Conservation (phyloP, 1,140 invertebrate genomes). For the Luehdorfia chinensis region DNA sequence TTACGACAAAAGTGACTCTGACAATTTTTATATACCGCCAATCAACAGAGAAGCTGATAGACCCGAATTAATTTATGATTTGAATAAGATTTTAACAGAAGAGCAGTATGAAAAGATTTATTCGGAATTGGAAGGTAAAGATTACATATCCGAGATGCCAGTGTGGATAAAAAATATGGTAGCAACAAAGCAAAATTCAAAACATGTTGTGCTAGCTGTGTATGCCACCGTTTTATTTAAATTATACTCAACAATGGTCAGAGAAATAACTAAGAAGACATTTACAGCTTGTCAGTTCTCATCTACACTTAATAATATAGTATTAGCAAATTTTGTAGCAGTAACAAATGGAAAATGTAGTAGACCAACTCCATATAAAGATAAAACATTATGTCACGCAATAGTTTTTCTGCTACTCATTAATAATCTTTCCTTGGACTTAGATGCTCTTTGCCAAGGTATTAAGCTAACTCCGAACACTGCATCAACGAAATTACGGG, state of each 20-base stretch:
- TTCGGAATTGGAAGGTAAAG: conserved; percentile 45
- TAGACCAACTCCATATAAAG: conserved; percentile 45
- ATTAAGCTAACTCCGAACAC: conserved; percentile 40
- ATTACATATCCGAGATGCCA: conserved; percentile 35
- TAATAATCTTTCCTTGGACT: conserved; percentile 51
- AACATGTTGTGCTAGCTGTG: conserved; percentile 37
- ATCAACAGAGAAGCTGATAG: conserved; percentile 45
- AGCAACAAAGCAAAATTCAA: conserved; percentile 28
- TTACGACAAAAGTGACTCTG: conserved; percentile 42
- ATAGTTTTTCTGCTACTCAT: conserved; percentile 54
- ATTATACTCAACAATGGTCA: conserved; percentile 33
- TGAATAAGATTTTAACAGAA: conserved; percentile 46
- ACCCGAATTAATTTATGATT: conserved; percentile 42
- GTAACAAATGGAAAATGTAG: conserved; percentile 32
- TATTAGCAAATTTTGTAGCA: conserved; percentile 43
- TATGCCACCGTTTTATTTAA: conserved; percentile 50
- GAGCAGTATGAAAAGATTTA: conserved; percentile 47
- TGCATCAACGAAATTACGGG: conserved; percentile 34
- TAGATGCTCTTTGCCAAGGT: conserved; percentile 38
- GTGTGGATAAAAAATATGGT: conserved; percentile 36
- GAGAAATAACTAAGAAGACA: conserved; percentile 43
- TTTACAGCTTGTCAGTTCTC: conserved; percentile 39
- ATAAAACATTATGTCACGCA: conserved; percentile 52
- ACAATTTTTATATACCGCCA: conserved; percentile 58
- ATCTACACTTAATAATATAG: conserved; percentile 41